Evolutionary conservation across 1,140 invertebrate genomes (phyloP).

Genomic region (Bemisia tabaci): DNA sequence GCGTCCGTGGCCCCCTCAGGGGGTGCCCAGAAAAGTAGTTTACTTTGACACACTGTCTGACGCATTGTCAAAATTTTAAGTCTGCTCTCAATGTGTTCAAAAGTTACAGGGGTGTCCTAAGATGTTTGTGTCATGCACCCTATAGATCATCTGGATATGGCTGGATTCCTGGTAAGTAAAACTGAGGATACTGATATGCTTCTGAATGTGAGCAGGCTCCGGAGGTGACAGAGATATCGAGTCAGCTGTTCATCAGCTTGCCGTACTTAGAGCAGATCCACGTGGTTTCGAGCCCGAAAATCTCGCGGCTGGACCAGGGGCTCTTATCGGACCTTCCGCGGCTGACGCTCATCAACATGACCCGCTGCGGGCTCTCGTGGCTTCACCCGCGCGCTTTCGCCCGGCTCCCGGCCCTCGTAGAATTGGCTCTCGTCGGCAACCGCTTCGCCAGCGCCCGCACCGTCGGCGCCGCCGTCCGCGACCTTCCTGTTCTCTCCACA

Average conservation of each 20-base stretch:
- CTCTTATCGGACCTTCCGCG: constrained; percentile 57
- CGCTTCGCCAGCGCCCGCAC: constrained; percentile 57
- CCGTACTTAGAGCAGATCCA: constrained; percentile 59
- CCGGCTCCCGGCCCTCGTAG: constrained; percentile 50
- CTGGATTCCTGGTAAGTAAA: no score
- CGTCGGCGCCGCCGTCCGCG: constrained; percentile 57
- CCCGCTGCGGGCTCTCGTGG: constrained; percentile 57
- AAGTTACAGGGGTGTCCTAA: no score
- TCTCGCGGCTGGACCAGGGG: constrained; percentile 52
- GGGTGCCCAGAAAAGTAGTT: no score
- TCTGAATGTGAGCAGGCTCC: no score
- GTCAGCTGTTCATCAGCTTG: constrained; percentile 54
- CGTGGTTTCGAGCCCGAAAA: constrained; percentile 47
- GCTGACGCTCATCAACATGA: constrained; percentile 58
- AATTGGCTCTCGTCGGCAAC: constrained; percentile 55
- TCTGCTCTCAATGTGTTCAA: no score
- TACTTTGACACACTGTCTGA: no score
- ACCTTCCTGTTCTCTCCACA: constrained; percentile 51
- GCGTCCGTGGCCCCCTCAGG: no score
- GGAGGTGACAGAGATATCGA: constrained; percentile 49
- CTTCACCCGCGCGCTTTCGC: constrained; percentile 62
- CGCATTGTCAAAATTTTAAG: no score
- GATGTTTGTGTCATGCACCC: no score
- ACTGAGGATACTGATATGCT: no score
- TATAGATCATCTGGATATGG: no score